A percentile compares a stretch with the other conserved stretches of the same genome.
These are phyloP conservation scores for Saguinus oedipus DNA, from an alignment of 2,797 vertebrate genomes.

Conservation along the genomic window DNA sequence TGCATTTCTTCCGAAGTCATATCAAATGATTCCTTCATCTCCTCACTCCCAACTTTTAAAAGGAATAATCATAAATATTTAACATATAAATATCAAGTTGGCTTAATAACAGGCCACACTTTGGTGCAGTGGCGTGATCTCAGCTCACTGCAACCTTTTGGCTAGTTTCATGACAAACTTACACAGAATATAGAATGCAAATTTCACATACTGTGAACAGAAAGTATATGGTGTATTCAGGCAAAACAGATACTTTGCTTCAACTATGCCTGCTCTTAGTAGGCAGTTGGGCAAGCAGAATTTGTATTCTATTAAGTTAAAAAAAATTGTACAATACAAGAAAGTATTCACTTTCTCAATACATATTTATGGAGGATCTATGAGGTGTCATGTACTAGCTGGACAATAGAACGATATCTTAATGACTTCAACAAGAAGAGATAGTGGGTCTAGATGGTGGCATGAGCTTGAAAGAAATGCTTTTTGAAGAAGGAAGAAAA, in stretches of 20 bases:
- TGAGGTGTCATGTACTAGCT: neutral
- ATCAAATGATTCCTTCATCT: neutral
- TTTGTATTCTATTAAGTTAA: neutral
- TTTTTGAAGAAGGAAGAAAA: neutral
- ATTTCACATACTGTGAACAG: neutral
- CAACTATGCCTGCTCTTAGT: neutral
- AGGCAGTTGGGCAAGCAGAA: neutral
- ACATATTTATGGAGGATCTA: neutral
- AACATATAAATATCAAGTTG: neutral
- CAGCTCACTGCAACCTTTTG: neutral
- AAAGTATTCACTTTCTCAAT: neutral
- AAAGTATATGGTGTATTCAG: neutral
- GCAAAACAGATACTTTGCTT: neutral
- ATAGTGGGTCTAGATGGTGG: neutral
- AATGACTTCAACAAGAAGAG: neutral
- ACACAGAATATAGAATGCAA: neutral
- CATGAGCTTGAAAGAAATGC: neutral
- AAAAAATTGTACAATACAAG: neutral
- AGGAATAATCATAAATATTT: slow-evolving; percentile 40
- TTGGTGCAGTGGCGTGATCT: neutral
- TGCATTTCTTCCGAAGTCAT: neutral
- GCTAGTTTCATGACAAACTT: slow-evolving; percentile 24
- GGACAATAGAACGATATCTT: neutral
- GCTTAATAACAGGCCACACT: neutral
- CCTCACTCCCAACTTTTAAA: neutral